Evolutionary conservation across 2,797 vertebrate genomes (phyloP).

Genomic region (Kryptolebias ocellatus): DNA sequence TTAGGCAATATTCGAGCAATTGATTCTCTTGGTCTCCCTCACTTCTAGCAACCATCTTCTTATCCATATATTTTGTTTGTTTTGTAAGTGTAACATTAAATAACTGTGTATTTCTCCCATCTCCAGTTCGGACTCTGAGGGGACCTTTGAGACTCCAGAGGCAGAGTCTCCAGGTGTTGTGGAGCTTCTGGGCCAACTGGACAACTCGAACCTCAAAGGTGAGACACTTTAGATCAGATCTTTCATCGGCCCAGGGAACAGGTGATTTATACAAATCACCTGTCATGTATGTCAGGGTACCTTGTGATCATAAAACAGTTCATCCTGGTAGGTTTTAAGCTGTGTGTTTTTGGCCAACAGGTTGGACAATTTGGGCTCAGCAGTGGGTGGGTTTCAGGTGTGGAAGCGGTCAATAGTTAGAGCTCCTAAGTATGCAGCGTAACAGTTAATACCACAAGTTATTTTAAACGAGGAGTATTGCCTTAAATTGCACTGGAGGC

Average conservation of each 20-base stretch:
- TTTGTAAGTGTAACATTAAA: not conserved
- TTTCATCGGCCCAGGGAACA: not conserved
- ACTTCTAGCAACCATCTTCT: too few relatives aligned
- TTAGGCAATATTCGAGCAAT: too few relatives aligned
- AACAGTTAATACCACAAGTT: not conserved
- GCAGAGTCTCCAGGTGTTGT: slow-evolving; percentile 85
- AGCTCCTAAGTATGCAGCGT: not conserved
- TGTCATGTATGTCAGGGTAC: not conserved
- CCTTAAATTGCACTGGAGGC: too few relatives aligned
- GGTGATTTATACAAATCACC: not conserved
- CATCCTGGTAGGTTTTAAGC: not conserved
- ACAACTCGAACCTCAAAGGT: slow-evolving; percentile 70
- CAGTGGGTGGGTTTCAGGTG: not conserved
- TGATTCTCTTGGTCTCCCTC: too few relatives aligned
- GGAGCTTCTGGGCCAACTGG: slow-evolving; percentile 66
- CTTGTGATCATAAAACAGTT: not conserved
- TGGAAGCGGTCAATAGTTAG: not conserved
- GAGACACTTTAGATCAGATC: slow-evolving; percentile 23
- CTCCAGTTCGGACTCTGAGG: slow-evolving; percentile 93
- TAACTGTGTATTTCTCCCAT: slow-evolving; percentile 11
- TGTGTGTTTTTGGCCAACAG: not conserved
- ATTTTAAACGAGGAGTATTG: too few relatives aligned
- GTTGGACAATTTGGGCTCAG: not conserved
- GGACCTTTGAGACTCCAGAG: slow-evolving; percentile 91
- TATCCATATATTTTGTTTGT: too few relatives aligned